A percentile compares a stretch with the other conserved stretches of the same genome.
Conservation (phyloP, 2,113 vertebrate genomes). For the Archilochus colubris region DNA sequence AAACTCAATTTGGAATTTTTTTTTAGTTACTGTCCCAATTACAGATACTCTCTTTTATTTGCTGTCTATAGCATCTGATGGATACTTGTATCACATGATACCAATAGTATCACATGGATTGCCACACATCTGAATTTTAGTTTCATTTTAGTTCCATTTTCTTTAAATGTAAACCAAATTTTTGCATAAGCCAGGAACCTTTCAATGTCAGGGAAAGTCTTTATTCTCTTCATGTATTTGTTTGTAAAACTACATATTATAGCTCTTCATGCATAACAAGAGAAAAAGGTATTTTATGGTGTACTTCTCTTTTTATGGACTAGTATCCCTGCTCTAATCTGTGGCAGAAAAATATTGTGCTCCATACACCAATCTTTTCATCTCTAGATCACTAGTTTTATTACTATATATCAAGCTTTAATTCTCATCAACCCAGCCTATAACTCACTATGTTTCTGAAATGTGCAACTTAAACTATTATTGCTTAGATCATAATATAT, state of each 20-base stretch:
- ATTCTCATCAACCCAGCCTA: conserved; percentile 71
- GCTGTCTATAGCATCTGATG: not conserved
- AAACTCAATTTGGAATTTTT: conserved; percentile 20
- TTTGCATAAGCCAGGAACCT: not conserved
- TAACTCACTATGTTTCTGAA: conserved; percentile 72
- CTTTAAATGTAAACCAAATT: not conserved
- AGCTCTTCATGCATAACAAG: not conserved
- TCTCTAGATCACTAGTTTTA: conserved; percentile 73
- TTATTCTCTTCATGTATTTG: not conserved
- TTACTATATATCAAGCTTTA: conserved; percentile 66
- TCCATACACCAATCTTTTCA: conserved; percentile 63
- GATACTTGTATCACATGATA: no score
- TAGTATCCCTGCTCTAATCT: conserved; percentile 61
- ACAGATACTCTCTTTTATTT: not conserved
- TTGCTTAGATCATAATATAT: conserved; percentile 77
- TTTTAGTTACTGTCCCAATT: not conserved
- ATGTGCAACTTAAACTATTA: conserved; percentile 73
- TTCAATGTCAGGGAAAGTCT: not conserved
- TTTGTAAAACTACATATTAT: not conserved
- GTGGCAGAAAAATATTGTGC: conserved; percentile 72
- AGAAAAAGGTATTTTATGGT: conserved; percentile 48
- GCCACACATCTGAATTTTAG: not conserved
- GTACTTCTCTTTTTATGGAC: conserved; percentile 69
- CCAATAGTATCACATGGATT: not conserved
- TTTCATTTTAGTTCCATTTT: not conserved